phyloP scores from a whole-genome alignment of 2,888 invertebrate species.

The Anarsia innoxiella region DNA sequence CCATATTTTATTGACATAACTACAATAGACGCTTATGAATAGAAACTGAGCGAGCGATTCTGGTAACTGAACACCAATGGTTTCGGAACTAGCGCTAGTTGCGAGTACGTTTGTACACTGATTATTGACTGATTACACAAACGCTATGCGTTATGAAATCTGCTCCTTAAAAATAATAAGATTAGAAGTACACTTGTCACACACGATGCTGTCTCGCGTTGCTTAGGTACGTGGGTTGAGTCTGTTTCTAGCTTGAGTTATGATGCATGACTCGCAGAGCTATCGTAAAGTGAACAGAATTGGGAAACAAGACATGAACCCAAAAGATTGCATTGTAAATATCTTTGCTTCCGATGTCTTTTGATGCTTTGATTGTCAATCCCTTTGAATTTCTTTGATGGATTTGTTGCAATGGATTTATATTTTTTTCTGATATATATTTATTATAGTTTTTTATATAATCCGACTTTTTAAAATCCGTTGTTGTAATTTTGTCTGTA shows the following conservation, averaged over 20 bases:
- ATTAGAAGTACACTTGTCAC: too few relatives aligned
- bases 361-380: slow-evolving; percentile 23
- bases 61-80: too few relatives aligned
- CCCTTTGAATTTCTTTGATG: slow-evolving; percentile 34
- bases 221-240: too few relatives aligned
- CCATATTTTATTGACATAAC: slow-evolving; percentile 38
- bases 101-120: too few relatives aligned
- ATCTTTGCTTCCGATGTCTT: slow-evolving; percentile 29
- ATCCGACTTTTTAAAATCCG: neutral
- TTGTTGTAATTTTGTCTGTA: neutral
- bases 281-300: too few relatives aligned
- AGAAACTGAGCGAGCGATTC: too few relatives aligned
- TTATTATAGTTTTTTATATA: neutral
- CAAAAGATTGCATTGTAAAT: slow-evolving; percentile 25
- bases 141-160: slow-evolving; percentile 13
- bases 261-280: slow-evolving; percentile 2
- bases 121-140: too few relatives aligned
- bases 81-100: too few relatives aligned
- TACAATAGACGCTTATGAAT: slow-evolving; percentile 40
- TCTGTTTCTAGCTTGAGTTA: too few relatives aligned
- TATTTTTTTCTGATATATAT: slow-evolving; percentile 19
- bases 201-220: slow-evolving; percentile 27
- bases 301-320: neutral
- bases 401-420: slow-evolving; percentile 39
- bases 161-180: too few relatives aligned